Base-by-base conservation (phyloP, 2,888 invertebrate species). In the Poecilobothrus nobilitatus region DNA sequence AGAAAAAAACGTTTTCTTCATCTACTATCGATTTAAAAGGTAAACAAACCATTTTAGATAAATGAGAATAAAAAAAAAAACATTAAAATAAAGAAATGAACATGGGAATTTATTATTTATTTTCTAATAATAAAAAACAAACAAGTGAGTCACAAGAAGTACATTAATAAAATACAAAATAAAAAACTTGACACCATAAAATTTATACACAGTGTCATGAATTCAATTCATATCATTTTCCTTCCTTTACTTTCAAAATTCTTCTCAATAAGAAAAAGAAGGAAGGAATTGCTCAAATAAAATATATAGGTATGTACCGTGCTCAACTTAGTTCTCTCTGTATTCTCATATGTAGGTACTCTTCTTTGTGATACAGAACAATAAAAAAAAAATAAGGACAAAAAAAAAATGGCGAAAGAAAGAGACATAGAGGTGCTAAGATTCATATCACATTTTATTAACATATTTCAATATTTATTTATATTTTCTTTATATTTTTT, bases 401-500 rank as follows among this genome's bases (percentile, higher is more conserved):
- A 37, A 37, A 37, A 37, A 37, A 37, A 37, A 37, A 37, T 37
- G 37, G 37, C 53, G 18, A 53, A 53, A 53, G n/a, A 53, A 53
- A 53, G 53, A 53, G 4, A 53, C n/a, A 53, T 53, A 53, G 15
- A 53, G 53, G 53, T 15, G n/a, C 53, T 53, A 53, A 53, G 53
- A 53, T 53, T 53, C 53, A 53, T 53, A 53, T 53, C 53, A 53
- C 18, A 53, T 53, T 53, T 53, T 53, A 53, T 53, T 53, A 53
- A 53, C 53, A 53, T 53, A 53, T 53, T 53, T 53, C 53, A 53
- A 53, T 53, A 53, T 53, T 53, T 53, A 53, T 53, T 53, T 41
- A 15, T 41, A 8, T 41, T 41, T 41, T 41, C 41, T 12, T 41
- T 12, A 12, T 41, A 41, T 12, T 8, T 3, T 27, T 27, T 27